Percentiles rank a stretch among this genome's conserved stretches.
Evolutionary conservation across 2,797 vertebrate genomes (phyloP).

Genomic region (Valencia hispanica): DNA sequence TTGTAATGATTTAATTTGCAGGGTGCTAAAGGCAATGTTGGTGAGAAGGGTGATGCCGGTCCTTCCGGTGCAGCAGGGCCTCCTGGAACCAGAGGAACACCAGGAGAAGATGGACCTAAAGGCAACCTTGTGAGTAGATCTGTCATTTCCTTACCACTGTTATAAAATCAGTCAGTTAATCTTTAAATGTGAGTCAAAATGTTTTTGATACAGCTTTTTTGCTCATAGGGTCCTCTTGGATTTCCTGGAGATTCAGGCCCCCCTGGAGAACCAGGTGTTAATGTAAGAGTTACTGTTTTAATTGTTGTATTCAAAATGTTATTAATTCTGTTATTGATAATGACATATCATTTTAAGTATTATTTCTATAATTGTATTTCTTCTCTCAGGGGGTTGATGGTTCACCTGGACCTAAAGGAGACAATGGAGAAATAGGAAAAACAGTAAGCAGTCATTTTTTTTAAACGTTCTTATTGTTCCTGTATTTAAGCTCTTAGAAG

Average conservation of each 20-base stretch:
- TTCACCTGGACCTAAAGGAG: constrained; percentile 85
- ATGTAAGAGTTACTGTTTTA: constrained; percentile 68
- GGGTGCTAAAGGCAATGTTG: constrained; percentile 88
- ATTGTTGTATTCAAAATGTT: constrained; percentile 2
- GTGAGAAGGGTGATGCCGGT: constrained; percentile 91
- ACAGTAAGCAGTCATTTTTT: constrained; percentile 63
- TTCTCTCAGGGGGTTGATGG: constrained; percentile 86
- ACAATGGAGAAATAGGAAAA: constrained; percentile 86
- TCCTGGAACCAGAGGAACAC: constrained; percentile 86
- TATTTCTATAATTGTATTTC: constrained; percentile 7
- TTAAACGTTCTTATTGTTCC: not conserved
- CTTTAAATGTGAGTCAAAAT: constrained; percentile 21
- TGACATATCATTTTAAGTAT: not conserved
- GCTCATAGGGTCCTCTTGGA: constrained; percentile 86
- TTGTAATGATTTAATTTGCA: constrained; percentile 53
- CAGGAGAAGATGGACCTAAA: constrained; percentile 92
- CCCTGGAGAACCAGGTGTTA: constrained; percentile 86
- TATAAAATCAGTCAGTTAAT: constrained; percentile 9
- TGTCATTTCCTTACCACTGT: constrained; percentile 26
- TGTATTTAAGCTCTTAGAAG: not conserved
- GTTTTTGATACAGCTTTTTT: constrained; percentile 16
- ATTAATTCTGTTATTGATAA: constrained; percentile 3
- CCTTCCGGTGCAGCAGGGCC: constrained; percentile 87
- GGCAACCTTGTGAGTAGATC: constrained; percentile 84
- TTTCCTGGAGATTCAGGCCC: constrained; percentile 90